Conservation (phyloP, 2,113 vertebrate species). For the Anguilla japonica region DNA sequence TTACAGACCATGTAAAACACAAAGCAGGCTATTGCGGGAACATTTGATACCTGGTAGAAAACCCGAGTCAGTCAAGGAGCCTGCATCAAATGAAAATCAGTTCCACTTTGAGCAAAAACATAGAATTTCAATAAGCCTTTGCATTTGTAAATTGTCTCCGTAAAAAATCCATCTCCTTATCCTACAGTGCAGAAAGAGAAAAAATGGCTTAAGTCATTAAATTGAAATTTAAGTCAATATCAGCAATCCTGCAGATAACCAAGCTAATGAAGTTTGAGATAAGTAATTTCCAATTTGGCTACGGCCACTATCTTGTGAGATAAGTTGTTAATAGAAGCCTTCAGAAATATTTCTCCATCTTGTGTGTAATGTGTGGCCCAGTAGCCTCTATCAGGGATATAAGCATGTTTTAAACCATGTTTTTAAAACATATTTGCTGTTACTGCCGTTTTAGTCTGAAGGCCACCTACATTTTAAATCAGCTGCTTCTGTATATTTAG, state of each 20-base stretch:
- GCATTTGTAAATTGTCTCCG: slow-evolving; percentile 27
- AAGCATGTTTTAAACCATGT: neutral
- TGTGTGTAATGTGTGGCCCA: slow-evolving; percentile 8
- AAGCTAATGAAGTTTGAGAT: slow-evolving; percentile 25
- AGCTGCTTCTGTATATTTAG: neutral
- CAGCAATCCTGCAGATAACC: slow-evolving; percentile 18
- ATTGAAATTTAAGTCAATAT: slow-evolving; percentile 30
- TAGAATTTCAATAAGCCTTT: slow-evolving; percentile 28
- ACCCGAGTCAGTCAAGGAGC: neutral
- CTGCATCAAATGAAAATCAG: slow-evolving; percentile 22
- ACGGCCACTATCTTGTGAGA: slow-evolving; percentile 25
- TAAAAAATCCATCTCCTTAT: slow-evolving; percentile 21
- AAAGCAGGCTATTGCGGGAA: neutral
- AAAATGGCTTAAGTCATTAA: slow-evolving; percentile 24
- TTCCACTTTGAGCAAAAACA: slow-evolving; percentile 8
- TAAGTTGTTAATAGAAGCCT: slow-evolving; percentile 24
- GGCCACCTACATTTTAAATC: neutral
- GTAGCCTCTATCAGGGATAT: neutral
- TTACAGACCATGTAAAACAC: neutral
- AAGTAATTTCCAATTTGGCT: slow-evolving; percentile 30
- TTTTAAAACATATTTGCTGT: neutral
- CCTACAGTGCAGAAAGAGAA: neutral
- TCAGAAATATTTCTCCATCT: slow-evolving; percentile 17
- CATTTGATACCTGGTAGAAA: neutral
- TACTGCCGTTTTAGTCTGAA: neutral